phyloP scores from a whole-genome alignment of 92 coral and sea anemone genomes.

The Umimayanthus kanabou region DNA sequence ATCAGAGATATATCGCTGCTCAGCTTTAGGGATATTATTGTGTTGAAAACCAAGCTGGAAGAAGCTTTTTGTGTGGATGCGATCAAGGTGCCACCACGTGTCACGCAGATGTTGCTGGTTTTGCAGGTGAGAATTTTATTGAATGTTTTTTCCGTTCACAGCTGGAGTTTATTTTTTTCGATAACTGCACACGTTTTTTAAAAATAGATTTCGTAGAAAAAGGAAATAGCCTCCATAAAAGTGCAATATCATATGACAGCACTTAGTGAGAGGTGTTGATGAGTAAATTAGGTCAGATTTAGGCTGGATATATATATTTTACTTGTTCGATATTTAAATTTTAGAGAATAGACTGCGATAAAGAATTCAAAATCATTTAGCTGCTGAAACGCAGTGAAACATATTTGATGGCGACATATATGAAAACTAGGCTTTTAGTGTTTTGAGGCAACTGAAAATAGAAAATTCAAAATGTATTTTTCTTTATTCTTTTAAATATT shows the following conservation, averaged over 20 bases:
- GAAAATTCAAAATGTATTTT: neutral
- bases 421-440: neutral
- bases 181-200: neutral
- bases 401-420: neutral
- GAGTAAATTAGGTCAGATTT: too few species aligned
- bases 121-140: constrained; percentile 77
- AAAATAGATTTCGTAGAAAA: neutral
- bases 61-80: constrained; percentile 85
- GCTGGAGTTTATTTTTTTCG: constrained; percentile 6
- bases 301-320: too few species aligned
- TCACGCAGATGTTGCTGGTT: constrained; percentile 89
- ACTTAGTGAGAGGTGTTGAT: too few species aligned
- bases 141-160: constrained; percentile 1
- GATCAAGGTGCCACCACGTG: constrained; percentile 72
- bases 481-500: too few species aligned
- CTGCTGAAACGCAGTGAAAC: constrained; percentile 9
- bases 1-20: constrained; percentile 83
- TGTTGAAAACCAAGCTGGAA: constrained; percentile 91
- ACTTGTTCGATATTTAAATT: neutral
- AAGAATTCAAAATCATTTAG: neutral
- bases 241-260: neutral
- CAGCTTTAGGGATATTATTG: constrained; percentile 92
- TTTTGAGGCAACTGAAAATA: neutral
- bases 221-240: neutral
- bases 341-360: neutral